Evolutionary conservation across 2,113 vertebrate species (phyloP), one percentile per base, ranked within the genome.

Genomic region (Porphyrio hochstetteri): DNA sequence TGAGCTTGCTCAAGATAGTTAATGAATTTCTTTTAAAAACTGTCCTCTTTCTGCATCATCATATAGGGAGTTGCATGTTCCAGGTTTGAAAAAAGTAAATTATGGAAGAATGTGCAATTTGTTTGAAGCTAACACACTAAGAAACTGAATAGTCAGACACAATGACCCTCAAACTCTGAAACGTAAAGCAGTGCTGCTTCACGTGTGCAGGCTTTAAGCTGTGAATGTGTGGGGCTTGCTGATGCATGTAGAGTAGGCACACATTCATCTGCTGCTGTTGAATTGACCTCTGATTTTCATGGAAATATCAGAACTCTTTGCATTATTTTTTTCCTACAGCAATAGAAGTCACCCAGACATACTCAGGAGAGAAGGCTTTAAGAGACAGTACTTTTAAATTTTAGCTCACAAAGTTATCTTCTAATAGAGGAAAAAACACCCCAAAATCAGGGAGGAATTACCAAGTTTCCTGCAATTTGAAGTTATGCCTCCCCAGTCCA

Each of bases 71-170:
- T 20, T 79, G 20, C 23, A 35, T 4, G 16, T 33, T 9, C 16
- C 11, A 53, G 31, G 10, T 61, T 76, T 77, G 29, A 29, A 65
- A 71, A 33, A 70, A 50, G 5, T 7, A 61, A 40, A 44, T 59
- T 50, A 18, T 7, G 63, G 69, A 70, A 57, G 8, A 24, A 35
- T 5, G 24, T 48, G 11, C 13, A 27, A 25, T n/a, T 64, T 35
- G 4, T 50, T 68, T 46, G 29, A 31, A 44, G 57, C 16, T 52
- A 35, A 46, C 38, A 28, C 0, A 0, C 28, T 21, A 76, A 86
- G 42, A 72, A 76, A 23, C 13, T 52, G 35, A 44, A 60, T 13
- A 81, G 16, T 53, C 48, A 76, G 24, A 5, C n/a, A 33, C 46
- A 35, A 10, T 1, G 4, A 31, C 15, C 35, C 20, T 36, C 50